Conservation (phyloP, 2,797 vertebrate genomes). For the Gymnoscopelus microlampas region DNA sequence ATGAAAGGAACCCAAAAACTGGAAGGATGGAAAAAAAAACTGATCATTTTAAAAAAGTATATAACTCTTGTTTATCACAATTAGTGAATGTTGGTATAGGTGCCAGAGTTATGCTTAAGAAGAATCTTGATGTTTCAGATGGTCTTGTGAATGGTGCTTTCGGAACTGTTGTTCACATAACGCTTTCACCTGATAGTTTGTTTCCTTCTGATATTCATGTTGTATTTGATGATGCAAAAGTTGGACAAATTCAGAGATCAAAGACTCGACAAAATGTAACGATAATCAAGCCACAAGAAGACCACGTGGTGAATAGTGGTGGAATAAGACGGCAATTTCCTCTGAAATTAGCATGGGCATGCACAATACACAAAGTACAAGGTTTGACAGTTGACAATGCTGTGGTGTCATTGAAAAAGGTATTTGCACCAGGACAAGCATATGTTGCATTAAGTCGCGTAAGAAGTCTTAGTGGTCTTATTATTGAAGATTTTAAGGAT, state of each 20-base stretch:
- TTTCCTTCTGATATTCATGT: slow-evolving; percentile 24
- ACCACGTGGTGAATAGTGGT: slow-evolving; percentile 6
- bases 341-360: background rate
- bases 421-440: slow-evolving; percentile 6
- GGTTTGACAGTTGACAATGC: background rate
- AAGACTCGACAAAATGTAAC: slow-evolving; percentile 1
- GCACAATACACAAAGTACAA: background rate
- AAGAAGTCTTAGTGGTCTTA: background rate
- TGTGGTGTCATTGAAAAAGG: background rate
- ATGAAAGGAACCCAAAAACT: slow-evolving; percentile 23
- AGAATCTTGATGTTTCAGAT: slow-evolving; percentile 36
- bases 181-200: background rate
- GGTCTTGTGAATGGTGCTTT: slow-evolving; percentile 28
- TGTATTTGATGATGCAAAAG: slow-evolving; percentile 21
- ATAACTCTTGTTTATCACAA: slow-evolving; percentile 22
- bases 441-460: background rate
- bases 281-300: slow-evolving; percentile 18
- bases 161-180: slow-evolving; percentile 22
- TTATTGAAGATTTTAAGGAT: background rate
- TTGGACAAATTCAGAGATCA: slow-evolving; percentile 12
- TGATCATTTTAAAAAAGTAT: slow-evolving; percentile 15
- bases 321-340: slow-evolving; percentile 5
- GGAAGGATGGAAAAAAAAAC: slow-evolving; percentile 14
- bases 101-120: slow-evolving; percentile 31
- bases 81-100: slow-evolving; percentile 18